Conservation (phyloP, 2,888 invertebrate species). For the Oscheius sp. region DNA sequence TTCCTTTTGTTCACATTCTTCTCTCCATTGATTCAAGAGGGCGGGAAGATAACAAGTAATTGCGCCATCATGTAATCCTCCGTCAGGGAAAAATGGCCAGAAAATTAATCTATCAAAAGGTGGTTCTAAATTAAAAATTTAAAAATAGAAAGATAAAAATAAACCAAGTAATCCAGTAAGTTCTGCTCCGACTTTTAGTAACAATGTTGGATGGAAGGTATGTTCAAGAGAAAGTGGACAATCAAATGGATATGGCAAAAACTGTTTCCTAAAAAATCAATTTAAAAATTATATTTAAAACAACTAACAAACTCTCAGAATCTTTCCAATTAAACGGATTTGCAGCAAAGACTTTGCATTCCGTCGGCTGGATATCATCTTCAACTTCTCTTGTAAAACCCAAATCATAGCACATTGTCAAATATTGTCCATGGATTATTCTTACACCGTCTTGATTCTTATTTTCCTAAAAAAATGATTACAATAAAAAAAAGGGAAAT, state of each 20-base stretch:
- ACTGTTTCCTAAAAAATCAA: neutral
- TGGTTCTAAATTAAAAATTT: neutral
- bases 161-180: neutral
- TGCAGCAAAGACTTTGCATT: neutral
- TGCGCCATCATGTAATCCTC: neutral
- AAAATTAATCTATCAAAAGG: slow-evolving; percentile 8
- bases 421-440: neutral
- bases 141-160: too few relatives aligned
- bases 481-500: neutral
- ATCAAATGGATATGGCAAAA: neutral
- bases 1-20: neutral
- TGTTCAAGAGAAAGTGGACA: neutral
- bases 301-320: neutral
- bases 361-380: neutral
- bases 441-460: neutral
- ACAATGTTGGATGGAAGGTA: neutral
- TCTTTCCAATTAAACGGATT: slow-evolving; percentile 17
- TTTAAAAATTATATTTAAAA: neutral
- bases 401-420: neutral
- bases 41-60: neutral
- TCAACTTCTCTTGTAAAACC: slow-evolving; percentile 1
- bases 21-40: neutral
- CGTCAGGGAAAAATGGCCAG: slow-evolving; percentile 20
- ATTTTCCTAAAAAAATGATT: slow-evolving; percentile 4
- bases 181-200: neutral